These are phyloP conservation scores for Thymelicus lineola DNA, from an alignment of 2,888 invertebrate species.

Conservation along the genomic window DNA sequence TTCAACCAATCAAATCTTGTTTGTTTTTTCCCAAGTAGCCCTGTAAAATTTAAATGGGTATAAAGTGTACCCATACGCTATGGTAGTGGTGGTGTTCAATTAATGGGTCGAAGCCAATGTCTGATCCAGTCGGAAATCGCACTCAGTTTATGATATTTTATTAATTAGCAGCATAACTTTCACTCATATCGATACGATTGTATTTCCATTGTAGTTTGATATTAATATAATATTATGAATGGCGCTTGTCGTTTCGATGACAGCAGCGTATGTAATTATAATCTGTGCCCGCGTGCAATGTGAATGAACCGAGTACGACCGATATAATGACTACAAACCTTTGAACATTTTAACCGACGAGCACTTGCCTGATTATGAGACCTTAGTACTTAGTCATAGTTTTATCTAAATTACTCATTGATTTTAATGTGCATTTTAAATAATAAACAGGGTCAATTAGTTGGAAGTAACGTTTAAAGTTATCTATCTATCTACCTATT, in stretches of 20 bases:
- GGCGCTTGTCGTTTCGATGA: constrained; percentile 38
- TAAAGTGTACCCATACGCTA: too few relatives aligned
- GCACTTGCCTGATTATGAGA: constrained; percentile 5
- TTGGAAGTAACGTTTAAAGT: not conserved
- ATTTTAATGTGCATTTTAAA: constrained; percentile 16
- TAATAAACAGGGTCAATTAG: constrained; percentile 5
- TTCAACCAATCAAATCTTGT: too few relatives aligned
- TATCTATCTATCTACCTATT: not conserved
- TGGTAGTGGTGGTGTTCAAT: too few relatives aligned
- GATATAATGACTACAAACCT: constrained; percentile 48
- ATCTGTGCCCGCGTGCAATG: constrained; percentile 41
- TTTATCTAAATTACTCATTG: constrained; percentile 22
- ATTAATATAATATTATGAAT: constrained; percentile 50
- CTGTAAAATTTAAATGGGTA: too few relatives aligned
- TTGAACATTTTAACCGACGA: constrained; percentile 38
- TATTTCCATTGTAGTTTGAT: constrained; percentile 30
- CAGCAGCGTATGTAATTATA: not conserved
- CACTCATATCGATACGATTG: not conserved
- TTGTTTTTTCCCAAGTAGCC: too few relatives aligned
- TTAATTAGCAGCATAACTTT: too few relatives aligned
- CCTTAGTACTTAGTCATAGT: constrained; percentile 19
- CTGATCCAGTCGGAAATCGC: too few relatives aligned
- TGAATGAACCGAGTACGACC: constrained; percentile 57
- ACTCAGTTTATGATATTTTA: too few relatives aligned
- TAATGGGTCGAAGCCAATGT: too few relatives aligned